Base-by-base conservation (phyloP, 2,797 vertebrate species). In the Betta splendens region DNA sequence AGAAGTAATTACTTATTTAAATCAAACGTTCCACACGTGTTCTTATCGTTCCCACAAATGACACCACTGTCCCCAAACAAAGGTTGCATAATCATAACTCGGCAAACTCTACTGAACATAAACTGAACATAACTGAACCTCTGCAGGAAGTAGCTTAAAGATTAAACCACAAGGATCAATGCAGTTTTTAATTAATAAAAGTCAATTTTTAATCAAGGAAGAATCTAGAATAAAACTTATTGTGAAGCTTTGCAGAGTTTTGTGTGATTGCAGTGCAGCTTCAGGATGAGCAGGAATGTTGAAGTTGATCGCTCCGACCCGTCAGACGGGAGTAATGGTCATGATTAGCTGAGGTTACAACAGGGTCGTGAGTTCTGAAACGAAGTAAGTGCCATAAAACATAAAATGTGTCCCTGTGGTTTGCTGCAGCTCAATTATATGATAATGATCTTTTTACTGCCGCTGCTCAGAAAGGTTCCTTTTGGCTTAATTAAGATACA, bases 341-440 rank as follows among this genome's bases (percentile, higher is more conserved):
- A 3, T 39, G 33, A 58, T 75, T 45, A 45, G 32, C 54, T 3
- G 4, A 73, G 49, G 43, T 77, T 69, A 33, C 20, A 62, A 56
- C 43, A 53, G 17, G 40, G 28, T 48, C 80, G 38, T 61, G 38
- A 63, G 62, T 68, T 79, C 53, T 69, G 40, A 76, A 76, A 70
- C 59, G 21, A 57, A 59, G 12, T 51, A 59, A 45, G 31, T 47
- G 13, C 50, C 53, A 57, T 44, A 11, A 44, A 32, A n/a, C 38
- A 28, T 31, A 21, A 58, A 58, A 64, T 33, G 22, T 29, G 64
- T 43, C 64, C 75, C 80, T 32, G 15, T 3, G 13, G 73, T 36
- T 59, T 69, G 74, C 57, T 47, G 52, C 46, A 10, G 46, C 69
- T 80, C 84, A 85, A 87, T 89, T 88, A 87, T 86, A 69, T 85